These are phyloP conservation scores for Apocheima hispidaria DNA, from an alignment of 2,888 invertebrate genomes.

Conservation along the genomic window DNA sequence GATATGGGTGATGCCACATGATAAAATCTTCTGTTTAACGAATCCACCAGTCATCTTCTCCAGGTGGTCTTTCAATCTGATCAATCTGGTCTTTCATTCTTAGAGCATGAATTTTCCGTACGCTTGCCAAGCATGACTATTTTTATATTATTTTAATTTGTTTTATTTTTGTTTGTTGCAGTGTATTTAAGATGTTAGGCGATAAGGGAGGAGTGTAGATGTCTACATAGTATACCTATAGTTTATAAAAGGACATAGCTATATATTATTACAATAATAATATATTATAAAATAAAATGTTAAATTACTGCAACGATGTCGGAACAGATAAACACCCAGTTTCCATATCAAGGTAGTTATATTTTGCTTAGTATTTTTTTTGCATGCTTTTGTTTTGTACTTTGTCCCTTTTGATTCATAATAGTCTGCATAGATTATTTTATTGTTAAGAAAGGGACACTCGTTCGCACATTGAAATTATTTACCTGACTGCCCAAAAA, in stretches of 20 bases:
- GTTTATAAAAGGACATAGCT: slow-evolving; percentile 84
- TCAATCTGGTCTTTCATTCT: neutral
- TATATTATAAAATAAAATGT: slow-evolving; percentile 77
- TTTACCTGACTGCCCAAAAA: no score
- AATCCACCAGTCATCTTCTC: no score
- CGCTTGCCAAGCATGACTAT: slow-evolving; percentile 10
- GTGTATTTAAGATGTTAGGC: slow-evolving; percentile 85
- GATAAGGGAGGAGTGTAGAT: slow-evolving; percentile 82
- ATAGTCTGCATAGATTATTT: no score
- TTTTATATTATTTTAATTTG: slow-evolving; percentile 67
- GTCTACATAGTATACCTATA: slow-evolving; percentile 85
- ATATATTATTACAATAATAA: slow-evolving; percentile 86
- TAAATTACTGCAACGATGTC: slow-evolving; percentile 69
- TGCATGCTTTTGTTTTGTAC: slow-evolving; percentile 52
- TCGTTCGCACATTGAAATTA: no score
- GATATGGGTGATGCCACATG: no score
- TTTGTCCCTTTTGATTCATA: neutral
- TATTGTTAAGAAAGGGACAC: no score
- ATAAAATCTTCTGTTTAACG: no score
- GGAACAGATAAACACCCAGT: slow-evolving; percentile 77
- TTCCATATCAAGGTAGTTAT: slow-evolving; percentile 76
- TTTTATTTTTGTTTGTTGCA: slow-evolving; percentile 77
- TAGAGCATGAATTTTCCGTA: slow-evolving; percentile 10
- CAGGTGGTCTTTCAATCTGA: no score
- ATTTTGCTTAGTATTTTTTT: slow-evolving; percentile 57